Evolutionary conservation across 1,140 invertebrate genomes (phyloP), one percentile per base, ranked within the genome.

Genomic region (Teleogryllus occipitalis): DNA sequence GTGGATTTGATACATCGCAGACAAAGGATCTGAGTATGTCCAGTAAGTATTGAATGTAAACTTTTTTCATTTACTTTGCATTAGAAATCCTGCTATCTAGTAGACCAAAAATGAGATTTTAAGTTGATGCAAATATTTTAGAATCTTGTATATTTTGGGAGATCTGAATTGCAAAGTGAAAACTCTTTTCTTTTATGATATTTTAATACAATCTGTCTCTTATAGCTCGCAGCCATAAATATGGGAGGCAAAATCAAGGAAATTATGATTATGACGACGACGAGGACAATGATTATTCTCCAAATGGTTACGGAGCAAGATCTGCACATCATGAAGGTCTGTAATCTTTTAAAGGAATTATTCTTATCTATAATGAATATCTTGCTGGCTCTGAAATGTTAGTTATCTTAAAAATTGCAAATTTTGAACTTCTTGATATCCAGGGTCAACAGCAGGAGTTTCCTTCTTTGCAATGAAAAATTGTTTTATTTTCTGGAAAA

Each of bases 21-120:
- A 98, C 96, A 4, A 97, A 97, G 85, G 96, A 98, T 87, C 90
- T 98, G 82, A 95, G 94, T 87, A 96, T 99, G 93, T 98, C 97
- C 49, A 97, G 95, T 97, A 88, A 91, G 91, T 88, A 80, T 82
- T 14, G 74, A 22, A 81, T 81, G 78, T 80, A 80, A 79, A 78
- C 47, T 77, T 48, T 47, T 14, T 47, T 18, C 7, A 47, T 12
- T 77, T 54, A 48, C 18, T 48, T 77, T 77, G 8, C 7, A 54
- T 21, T 46, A 54, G 8, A 22, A 72, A 15, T n/a, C 65, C 65
- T 72, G 65, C n/a, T 72, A 72, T 72, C 65, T n/a, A 15, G 1
- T n/a, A 72, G 18, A 14, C 21, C 14, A 74, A 22, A 74, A 74
- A 74, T 74, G 14, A 22, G 74, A n/a, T 22, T 74, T 18, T 47